phyloP scores from a whole-genome alignment of 1,140 invertebrate species.

The Harpegnathos saltator region DNA sequence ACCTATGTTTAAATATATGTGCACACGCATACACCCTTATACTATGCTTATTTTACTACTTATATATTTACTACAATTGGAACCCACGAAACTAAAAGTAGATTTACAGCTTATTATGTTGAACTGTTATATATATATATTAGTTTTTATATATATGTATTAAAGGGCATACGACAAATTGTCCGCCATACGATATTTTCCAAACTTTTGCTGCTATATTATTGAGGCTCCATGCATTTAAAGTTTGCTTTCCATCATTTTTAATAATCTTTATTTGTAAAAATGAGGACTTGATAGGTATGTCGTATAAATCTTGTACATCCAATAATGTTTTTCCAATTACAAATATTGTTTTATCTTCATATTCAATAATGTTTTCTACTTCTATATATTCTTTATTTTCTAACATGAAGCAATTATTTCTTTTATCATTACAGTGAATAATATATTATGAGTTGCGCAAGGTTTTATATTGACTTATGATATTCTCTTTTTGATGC shows the following conservation, averaged over 20 bases:
- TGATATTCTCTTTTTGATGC: not conserved
- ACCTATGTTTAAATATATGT: too few relatives aligned
- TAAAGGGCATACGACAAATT: not conserved
- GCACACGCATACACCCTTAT: not conserved
- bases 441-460: not conserved
- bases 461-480: constrained; percentile 2
- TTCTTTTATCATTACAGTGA: constrained; percentile 21
- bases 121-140: too few relatives aligned
- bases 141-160: constrained; percentile 20
- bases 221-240: too few relatives aligned
- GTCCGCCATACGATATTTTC: too few relatives aligned
- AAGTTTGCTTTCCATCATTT: too few relatives aligned
- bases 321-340: not conserved
- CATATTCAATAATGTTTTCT: constrained; percentile 8
- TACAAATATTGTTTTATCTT: constrained; percentile 1
- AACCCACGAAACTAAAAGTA: too few relatives aligned
- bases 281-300: not conserved
- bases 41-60: not conserved
- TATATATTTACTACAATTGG: constrained; percentile 6
- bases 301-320: constrained; percentile 6
- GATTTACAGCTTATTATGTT: too few relatives aligned
- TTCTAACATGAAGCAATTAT: constrained; percentile 21
- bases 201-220: too few relatives aligned
- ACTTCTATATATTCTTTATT: too few relatives aligned
- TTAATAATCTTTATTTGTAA: constrained; percentile 22